Evolutionary conservation across 2,113 vertebrate species (phyloP).

Genomic region (Channa argus): DNA sequence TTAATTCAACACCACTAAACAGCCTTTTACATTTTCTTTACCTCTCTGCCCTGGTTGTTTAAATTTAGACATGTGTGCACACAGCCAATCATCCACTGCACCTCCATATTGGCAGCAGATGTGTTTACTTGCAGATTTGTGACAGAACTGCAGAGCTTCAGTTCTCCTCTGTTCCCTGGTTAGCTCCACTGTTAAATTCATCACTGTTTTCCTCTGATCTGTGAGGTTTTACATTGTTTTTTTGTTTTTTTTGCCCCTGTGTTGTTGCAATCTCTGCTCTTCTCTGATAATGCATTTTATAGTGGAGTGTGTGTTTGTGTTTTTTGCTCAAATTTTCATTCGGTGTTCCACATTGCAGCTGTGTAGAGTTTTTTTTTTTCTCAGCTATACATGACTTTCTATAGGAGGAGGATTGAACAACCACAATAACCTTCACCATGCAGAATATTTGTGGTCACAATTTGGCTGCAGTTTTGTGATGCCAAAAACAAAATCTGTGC

Average conservation of each 20-base stretch:
- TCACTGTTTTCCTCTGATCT: constrained; percentile 20
- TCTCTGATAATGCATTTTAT: background rate
- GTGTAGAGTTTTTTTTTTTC: background rate
- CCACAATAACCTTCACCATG: background rate
- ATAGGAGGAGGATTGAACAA: background rate
- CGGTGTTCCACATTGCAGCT: background rate
- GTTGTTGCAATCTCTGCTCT: constrained; percentile 12
- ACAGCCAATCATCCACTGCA: constrained; percentile 8
- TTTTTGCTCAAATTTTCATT: background rate
- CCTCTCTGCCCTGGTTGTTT: background rate
- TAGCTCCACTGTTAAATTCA: background rate
- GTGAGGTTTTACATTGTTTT: constrained; percentile 23
- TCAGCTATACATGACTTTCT: background rate
- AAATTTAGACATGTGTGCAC: constrained; percentile 3
- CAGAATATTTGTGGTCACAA: constrained; percentile 17
- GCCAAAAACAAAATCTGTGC: constrained; percentile 24
- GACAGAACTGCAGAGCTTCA: constrained; percentile 27
- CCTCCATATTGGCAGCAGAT: constrained; percentile 57
- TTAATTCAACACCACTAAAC: background rate
- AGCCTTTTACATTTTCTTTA: background rate
- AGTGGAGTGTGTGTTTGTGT: background rate
- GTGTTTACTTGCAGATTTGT: constrained; percentile 39
- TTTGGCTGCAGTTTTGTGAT: constrained; percentile 1
- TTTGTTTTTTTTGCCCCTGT: background rate
- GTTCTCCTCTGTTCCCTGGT: constrained; percentile 37